phyloP scores from a whole-genome alignment of 2,113 vertebrate genomes.

The Clinocottus analis region DNA sequence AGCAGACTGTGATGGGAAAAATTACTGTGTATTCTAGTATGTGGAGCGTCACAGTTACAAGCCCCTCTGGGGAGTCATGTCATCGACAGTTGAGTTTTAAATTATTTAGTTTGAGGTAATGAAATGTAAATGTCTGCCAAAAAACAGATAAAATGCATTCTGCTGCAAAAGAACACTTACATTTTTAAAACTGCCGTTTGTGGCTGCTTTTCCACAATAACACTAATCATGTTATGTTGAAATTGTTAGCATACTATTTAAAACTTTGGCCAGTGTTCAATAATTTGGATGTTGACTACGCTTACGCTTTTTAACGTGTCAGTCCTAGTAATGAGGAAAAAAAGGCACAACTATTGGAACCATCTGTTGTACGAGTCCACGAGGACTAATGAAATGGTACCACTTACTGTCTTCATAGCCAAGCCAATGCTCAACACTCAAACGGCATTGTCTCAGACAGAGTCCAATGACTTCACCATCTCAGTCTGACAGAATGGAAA shows the following conservation, averaged over 20 bases:
- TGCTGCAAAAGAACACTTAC: background rate
- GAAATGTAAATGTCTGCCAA: background rate
- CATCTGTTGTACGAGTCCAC: conserved; percentile 61
- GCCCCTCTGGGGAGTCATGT: conserved; percentile 3
- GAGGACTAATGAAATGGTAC: conserved; percentile 72
- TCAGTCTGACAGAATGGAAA: conserved; percentile 82
- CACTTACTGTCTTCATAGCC: conserved; percentile 41
- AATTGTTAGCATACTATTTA: conserved; percentile 16
- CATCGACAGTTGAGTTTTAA: conserved; percentile 2
- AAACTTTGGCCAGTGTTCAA: conserved; percentile 24
- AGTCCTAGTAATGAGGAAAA: conserved; percentile 42
- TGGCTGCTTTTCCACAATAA: conserved; percentile 20
- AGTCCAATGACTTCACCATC: conserved; percentile 79
- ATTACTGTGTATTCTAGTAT: conserved; percentile 39
- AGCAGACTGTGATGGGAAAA: conserved; percentile 36
- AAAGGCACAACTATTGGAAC: conserved; percentile 65
- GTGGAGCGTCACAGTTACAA: background rate
- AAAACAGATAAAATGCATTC: background rate
- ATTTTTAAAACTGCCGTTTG: conserved; percentile 28
- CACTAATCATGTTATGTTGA: conserved; percentile 25
- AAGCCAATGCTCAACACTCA: conserved; percentile 54
- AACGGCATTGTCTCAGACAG: conserved; percentile 68
- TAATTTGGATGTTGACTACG: conserved; percentile 43
- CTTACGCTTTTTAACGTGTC: conserved; percentile 45
- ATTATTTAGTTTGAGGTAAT: background rate